phyloP scores from a whole-genome alignment of 2,797 vertebrate species.

The Dromococcyx pavoninus region DNA sequence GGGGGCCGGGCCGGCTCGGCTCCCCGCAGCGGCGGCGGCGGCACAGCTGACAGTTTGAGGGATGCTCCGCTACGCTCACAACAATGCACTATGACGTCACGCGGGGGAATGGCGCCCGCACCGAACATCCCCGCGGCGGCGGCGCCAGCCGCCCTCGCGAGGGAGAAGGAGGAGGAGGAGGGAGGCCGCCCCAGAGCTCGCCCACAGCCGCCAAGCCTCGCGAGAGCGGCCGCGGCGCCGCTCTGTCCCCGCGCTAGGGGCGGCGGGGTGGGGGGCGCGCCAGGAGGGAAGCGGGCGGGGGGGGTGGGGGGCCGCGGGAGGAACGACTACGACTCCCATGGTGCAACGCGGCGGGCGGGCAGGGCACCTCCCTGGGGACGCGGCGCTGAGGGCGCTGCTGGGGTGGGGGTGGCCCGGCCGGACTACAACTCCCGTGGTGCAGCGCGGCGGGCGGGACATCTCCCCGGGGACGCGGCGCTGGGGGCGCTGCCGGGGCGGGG shows the following conservation, averaged over 20 bases:
- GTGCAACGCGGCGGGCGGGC: neutral
- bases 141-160: constrained; percentile 4
- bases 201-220: constrained; percentile 35
- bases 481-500: neutral
- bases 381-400: neutral
- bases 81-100: constrained; percentile 78
- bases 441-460: no score
- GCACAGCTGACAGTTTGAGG: constrained; percentile 72
- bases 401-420: neutral
- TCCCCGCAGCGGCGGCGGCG: constrained; percentile 15
- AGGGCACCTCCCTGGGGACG: neutral
- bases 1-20: constrained; percentile 43
- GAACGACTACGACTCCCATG: constrained; percentile 35
- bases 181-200: neutral
- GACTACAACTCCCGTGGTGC: no score
- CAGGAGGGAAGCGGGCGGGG: no score
- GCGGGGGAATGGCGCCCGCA: constrained; percentile 62
- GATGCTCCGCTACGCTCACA: constrained; percentile 72
- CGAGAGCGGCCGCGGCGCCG: constrained; percentile 20
- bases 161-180: no score
- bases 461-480: no score
- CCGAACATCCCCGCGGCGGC: constrained; percentile 25
- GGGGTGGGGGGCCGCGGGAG: neutral
- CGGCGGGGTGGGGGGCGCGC: neutral
- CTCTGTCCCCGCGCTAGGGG: neutral